Conservation (phyloP, 2,797 vertebrate species). For the Scolopax rusticola region DNA sequence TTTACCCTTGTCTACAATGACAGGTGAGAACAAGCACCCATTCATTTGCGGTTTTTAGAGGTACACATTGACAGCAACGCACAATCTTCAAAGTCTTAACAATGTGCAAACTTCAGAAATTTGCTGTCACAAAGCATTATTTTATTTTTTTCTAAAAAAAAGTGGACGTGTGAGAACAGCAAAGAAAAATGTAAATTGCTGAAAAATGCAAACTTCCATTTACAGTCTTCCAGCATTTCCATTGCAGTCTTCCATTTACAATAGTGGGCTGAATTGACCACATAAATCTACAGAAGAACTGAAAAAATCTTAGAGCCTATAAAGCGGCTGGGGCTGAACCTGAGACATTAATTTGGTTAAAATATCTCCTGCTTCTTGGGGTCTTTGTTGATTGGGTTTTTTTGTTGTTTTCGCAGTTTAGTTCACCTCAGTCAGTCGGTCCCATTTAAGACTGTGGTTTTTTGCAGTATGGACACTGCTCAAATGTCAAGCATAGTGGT, state of each 20-base stretch:
- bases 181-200: not conserved
- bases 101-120: not conserved
- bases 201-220: not conserved
- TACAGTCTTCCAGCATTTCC: no score
- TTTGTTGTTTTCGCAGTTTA: not conserved
- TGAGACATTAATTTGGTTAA: not conserved
- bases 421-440: not conserved
- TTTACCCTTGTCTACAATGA: not conserved
- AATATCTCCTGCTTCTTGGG: not conserved
- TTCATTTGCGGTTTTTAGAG: not conserved
- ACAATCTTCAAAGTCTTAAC: not conserved
- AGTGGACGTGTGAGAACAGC: not conserved
- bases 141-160: not conserved
- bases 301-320: not conserved
- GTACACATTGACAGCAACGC: not conserved
- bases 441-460: not conserved
- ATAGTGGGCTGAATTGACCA: not conserved
- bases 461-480: not conserved
- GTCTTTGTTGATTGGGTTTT: not conserved
- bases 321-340: not conserved
- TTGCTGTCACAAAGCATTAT: not conserved
- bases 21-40: not conserved
- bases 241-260: not conserved
- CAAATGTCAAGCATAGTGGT: not conserved
- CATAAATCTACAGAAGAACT: not conserved